Evolutionary conservation across 1,140 invertebrate species (phyloP).

Genomic region (Leguminivora glycinivorella): DNA sequence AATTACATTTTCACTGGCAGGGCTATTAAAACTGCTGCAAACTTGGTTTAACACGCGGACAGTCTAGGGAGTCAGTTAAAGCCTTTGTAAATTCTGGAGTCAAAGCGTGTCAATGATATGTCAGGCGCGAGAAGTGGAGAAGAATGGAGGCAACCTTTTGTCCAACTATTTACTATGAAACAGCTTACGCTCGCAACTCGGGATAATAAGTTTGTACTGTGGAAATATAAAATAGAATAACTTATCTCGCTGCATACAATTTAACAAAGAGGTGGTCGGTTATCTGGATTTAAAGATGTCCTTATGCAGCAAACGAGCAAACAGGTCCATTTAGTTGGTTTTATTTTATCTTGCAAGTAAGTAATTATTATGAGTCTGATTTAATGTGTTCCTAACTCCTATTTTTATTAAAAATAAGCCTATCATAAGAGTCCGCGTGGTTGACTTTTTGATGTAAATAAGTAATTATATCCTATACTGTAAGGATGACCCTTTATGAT

Average conservation of each 20-base stretch:
- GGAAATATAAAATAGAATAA: constrained; percentile 40
- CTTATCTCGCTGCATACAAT: constrained; percentile 32
- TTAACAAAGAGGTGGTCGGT: constrained; percentile 18
- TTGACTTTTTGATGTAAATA: too few relatives aligned
- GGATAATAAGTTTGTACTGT: constrained; percentile 39
- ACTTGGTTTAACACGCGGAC: not conserved
- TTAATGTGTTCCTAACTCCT: too few relatives aligned
- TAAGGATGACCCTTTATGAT: too few relatives aligned
- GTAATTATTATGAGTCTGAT: not conserved
- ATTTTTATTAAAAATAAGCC: too few relatives aligned
- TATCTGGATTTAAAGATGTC: constrained; percentile 19
- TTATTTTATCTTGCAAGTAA: not conserved
- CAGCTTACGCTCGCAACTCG: constrained; percentile 44
- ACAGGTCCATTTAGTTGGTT: not conserved
- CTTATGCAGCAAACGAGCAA: not conserved
- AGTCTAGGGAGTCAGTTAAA: not conserved
- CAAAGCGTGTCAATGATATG: constrained; percentile 58
- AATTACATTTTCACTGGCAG: too few relatives aligned
- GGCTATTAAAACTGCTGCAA: too few relatives aligned
- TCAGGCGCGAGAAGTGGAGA: constrained; percentile 52
- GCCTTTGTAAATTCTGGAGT: constrained; percentile 48
- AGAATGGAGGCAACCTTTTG: constrained; percentile 60
- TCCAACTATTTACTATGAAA: constrained; percentile 46
- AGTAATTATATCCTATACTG: too few relatives aligned
- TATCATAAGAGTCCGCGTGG: too few relatives aligned